Conservation (phyloP, 2,797 vertebrate species). For the Poecilia gillii region DNA sequence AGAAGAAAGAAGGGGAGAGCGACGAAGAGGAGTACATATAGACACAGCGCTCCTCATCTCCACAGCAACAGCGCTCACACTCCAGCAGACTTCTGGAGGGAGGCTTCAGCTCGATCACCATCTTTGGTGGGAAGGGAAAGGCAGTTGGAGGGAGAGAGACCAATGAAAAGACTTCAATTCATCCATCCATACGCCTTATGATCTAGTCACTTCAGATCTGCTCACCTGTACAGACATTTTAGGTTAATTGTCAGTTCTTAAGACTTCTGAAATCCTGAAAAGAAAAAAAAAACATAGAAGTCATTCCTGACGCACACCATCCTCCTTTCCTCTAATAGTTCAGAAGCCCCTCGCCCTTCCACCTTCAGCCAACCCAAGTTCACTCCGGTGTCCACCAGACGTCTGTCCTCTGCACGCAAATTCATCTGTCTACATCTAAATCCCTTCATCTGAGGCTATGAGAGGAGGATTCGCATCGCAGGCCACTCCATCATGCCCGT, state of each 20-base stretch:
- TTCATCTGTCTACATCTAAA: constrained; percentile 76
- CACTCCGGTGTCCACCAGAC: constrained; percentile 16
- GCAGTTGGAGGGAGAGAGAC: constrained; percentile 56
- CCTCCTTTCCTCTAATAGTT: background rate
- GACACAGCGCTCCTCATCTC: constrained; percentile 64
- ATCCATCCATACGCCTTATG: constrained; percentile 38
- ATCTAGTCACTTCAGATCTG: constrained; percentile 33
- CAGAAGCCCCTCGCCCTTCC: constrained; percentile 12
- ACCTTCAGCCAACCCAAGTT: constrained; percentile 22
- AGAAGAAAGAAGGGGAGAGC: constrained; percentile 23
- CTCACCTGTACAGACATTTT: constrained; percentile 31
- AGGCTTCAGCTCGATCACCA: constrained; percentile 57
- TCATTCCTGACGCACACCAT: constrained; percentile 2
- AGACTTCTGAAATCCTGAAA: constrained; percentile 20
- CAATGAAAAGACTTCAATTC: constrained; percentile 50
- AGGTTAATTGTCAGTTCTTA: constrained; percentile 34
- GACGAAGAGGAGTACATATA: constrained; percentile 44
- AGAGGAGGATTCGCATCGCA: constrained; percentile 83
- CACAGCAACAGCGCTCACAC: constrained; percentile 77
- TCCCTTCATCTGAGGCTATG: constrained; percentile 86
- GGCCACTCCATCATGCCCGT: constrained; percentile 87
- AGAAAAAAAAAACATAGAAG: constrained; percentile 15
- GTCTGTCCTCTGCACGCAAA: constrained; percentile 61
- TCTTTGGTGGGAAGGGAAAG: constrained; percentile 55
- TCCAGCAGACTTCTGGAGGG: constrained; percentile 65